phyloP scores from a whole-genome alignment of 2,113 vertebrate genomes.

The Silurus glanis region DNA sequence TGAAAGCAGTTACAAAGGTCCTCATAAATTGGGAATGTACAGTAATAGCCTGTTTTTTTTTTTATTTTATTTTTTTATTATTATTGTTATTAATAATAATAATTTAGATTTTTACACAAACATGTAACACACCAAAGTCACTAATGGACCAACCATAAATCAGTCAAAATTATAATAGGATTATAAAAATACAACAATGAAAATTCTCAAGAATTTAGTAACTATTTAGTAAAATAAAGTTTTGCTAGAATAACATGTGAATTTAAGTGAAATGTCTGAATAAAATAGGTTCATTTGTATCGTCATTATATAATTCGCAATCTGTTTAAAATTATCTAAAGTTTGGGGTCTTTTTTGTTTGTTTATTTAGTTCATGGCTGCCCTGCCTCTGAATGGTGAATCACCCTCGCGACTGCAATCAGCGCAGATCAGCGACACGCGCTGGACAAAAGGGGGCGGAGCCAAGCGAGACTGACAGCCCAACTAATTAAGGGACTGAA shows the following conservation, averaged over 20 bases:
- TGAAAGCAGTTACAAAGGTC: no score
- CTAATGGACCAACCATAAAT: background rate
- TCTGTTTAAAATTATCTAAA: background rate
- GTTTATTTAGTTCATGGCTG: slow-evolving; percentile 66
- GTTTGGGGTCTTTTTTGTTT: background rate
- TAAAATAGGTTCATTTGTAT: background rate
- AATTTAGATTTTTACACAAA: no score
- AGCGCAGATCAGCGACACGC: slow-evolving; percentile 93
- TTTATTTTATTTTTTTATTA: no score
- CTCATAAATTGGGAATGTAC: no score
- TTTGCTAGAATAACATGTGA: background rate
- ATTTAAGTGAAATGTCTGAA: background rate
- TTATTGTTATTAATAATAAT: no score
- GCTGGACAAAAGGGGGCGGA: slow-evolving; percentile 78
- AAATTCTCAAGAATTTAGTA: background rate
- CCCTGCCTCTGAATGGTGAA: slow-evolving; percentile 84
- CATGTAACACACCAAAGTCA: background rate
- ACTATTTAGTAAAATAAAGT: background rate
- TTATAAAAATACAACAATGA: background rate
- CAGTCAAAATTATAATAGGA: background rate
- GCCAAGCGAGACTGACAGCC: slow-evolving; percentile 93
- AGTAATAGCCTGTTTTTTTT: no score
- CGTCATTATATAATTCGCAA: background rate
- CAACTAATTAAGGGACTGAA: slow-evolving; percentile 99
- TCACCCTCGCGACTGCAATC: slow-evolving; percentile 73